Evolutionary conservation across 1,140 invertebrate genomes (phyloP), one percentile per base, ranked within the genome.

Genomic region (Anastrepha obliqua): DNA sequence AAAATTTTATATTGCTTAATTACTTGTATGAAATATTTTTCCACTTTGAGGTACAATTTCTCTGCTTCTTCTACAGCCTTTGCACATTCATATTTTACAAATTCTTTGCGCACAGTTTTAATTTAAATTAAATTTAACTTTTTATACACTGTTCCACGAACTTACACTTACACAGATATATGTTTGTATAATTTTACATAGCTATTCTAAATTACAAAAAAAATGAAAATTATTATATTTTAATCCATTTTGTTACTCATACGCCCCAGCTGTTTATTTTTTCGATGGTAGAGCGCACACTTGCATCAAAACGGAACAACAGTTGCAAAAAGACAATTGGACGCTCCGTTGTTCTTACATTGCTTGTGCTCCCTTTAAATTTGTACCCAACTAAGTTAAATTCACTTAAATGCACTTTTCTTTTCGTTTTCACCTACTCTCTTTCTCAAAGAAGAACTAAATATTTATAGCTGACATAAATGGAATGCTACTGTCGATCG

Each of bases 291-390:
- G 44, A 65, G 85, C 90, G 90, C 90, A 90, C 74, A 62, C 88
- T 90, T 93, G 90, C 92, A 92, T 91, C 92, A 91, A 92, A 91
- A 92, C 91, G 91, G 91, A 93, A 93, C 92, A 93, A 93, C 92
- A 93, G 92, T 92, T 93, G 92, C 92, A 93, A 90, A 93, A 93
- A 93, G 92, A 93, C 92, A 93, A 93, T 93, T 93, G 92, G 92
- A 93, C 92, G 92, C 91, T 92, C 92, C 92, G 92, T 92, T 93
- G 92, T 93, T 93, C 91, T 93, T 93, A 90, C 90, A 92, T 93
- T 93, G 92, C 92, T 93, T 92, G 91, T 93, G 91, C 89, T 93
- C 90, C 90, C 92, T 92, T 92, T 91, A 90, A 87, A 65, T 86
- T 86, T 89, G n/a, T 70, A n/a, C 59, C 60, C n/a, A 51, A 51